A percentile compares a stretch with the other conserved stretches of the same genome.
Conservation (phyloP, 2,113 vertebrate genomes). For the Glaucomys volans region DNA sequence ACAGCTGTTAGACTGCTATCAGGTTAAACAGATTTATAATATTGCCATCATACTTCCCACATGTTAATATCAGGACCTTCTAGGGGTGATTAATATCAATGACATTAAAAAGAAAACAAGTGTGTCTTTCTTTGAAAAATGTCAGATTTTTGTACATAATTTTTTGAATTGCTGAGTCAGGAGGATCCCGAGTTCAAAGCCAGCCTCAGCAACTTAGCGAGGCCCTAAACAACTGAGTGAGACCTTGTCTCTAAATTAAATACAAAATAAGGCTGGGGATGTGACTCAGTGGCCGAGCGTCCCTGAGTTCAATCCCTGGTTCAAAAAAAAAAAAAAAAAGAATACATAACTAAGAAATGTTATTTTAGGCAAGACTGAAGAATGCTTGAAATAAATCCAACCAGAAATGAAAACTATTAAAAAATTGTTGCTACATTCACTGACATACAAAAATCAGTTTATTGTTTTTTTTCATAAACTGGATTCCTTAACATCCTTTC, state of each 20-base stretch:
- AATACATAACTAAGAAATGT: constrained; percentile 59
- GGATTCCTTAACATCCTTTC: constrained; percentile 9
- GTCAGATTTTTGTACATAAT: constrained; percentile 50
- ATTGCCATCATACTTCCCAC: constrained; percentile 25
- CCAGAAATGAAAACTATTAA: constrained; percentile 58
- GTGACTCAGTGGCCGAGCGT: too few relatives aligned
- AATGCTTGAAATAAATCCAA: constrained; percentile 70
- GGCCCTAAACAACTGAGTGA: too few relatives aligned
- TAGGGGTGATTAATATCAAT: constrained; percentile 71
- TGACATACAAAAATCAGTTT: background rate
- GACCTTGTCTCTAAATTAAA: too few relatives aligned
- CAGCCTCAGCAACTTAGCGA: too few relatives aligned
- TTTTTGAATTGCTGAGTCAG: too few relatives aligned
- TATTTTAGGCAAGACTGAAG: constrained; percentile 67
- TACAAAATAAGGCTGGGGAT: too few relatives aligned
- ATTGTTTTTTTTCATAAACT: constrained; percentile 32
- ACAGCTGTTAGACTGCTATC: constrained; percentile 39
- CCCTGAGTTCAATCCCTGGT: too few relatives aligned
- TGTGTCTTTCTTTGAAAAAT: constrained; percentile 71
- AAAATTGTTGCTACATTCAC: constrained; percentile 25
- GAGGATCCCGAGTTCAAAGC: too few relatives aligned
- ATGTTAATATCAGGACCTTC: constrained; percentile 53
- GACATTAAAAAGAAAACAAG: constrained; percentile 66
- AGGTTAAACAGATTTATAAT: constrained; percentile 73
- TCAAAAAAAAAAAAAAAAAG: too few relatives aligned